Conservation (phyloP, 2,113 vertebrate genomes). For the Callipepla squamata region DNA sequence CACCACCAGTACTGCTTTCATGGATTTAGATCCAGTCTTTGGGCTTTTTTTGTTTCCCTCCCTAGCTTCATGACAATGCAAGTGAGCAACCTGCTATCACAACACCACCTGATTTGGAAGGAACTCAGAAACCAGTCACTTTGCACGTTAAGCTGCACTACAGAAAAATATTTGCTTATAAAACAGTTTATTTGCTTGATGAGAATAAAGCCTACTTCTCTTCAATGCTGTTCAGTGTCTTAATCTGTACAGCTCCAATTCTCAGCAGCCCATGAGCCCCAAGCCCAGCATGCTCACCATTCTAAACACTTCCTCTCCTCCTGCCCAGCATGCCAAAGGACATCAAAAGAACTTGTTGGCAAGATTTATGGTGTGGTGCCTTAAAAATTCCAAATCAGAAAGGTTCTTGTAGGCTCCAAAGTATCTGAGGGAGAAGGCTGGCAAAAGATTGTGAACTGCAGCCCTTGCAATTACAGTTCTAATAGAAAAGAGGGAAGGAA, state of each 20-base stretch:
- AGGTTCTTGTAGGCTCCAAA: conserved; percentile 28
- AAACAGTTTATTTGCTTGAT: not conserved
- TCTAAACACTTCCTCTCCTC: conserved; percentile 1
- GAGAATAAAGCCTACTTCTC: not conserved
- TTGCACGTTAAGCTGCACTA: not conserved
- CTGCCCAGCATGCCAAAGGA: not conserved
- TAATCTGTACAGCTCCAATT: not conserved
- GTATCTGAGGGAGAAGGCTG: not conserved
- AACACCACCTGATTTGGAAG: not conserved
- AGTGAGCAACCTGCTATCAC: not conserved
- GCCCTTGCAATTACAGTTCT: not conserved
- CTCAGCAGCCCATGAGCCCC: not conserved
- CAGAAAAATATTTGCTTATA: conserved; percentile 31
- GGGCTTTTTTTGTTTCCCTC: not conserved
- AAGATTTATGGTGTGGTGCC: conserved; percentile 7
- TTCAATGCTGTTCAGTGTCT: not conserved
- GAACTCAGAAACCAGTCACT: not conserved
- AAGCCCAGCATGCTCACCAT: fast-evolving
- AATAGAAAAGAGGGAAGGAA: not conserved
- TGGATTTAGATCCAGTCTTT: not conserved
- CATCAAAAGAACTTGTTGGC: conserved; percentile 46
- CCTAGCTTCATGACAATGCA: not conserved
- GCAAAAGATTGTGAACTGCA: not conserved
- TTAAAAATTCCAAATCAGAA: conserved; percentile 29
- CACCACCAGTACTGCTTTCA: not conserved